A percentile compares a stretch with the other conserved stretches of the same genome.
phyloP scores from a whole-genome alignment of 2,888 invertebrate genomes.

The Antheraea yamamai region DNA sequence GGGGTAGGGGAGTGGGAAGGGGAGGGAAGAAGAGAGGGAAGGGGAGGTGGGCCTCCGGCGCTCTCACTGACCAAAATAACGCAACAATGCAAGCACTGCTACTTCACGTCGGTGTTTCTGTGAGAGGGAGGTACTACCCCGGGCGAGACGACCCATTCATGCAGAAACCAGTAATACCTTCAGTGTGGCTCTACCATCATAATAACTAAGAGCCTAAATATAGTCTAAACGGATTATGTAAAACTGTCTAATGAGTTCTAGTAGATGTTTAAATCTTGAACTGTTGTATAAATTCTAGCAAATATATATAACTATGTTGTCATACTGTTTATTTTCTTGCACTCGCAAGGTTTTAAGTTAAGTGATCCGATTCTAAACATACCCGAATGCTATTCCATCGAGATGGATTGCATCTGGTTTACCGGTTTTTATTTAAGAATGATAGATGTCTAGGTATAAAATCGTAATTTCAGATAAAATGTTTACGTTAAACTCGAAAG shows the following conservation, averaged over 20 bases:
- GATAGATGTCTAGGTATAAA: background rate
- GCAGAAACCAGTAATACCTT: too few species aligned
- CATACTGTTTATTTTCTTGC: background rate
- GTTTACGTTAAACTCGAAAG: constrained; percentile 7
- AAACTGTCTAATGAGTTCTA: background rate
- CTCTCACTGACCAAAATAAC: too few species aligned
- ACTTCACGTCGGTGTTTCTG: too few species aligned
- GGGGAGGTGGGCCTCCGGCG: too few species aligned
- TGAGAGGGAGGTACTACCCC: too few species aligned
- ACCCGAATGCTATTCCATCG: constrained; percentile 1
- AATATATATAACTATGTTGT: background rate
- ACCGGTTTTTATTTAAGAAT: constrained; percentile 4
- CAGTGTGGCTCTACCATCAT: too few species aligned
- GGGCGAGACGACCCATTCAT: too few species aligned
- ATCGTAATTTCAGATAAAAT: constrained; percentile 8
- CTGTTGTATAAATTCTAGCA: background rate
- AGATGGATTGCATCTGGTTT: constrained; percentile 11
- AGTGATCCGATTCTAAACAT: constrained; percentile 11
- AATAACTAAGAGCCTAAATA: too few species aligned
- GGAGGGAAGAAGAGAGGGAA: too few species aligned
- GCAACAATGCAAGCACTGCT: too few species aligned
- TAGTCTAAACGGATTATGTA: background rate
- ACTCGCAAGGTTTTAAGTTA: constrained; percentile 3
- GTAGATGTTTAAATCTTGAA: background rate
- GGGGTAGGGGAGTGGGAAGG: too few species aligned